phyloP scores from a whole-genome alignment of 2,888 invertebrate genomes.

The Onchidella celtica region DNA sequence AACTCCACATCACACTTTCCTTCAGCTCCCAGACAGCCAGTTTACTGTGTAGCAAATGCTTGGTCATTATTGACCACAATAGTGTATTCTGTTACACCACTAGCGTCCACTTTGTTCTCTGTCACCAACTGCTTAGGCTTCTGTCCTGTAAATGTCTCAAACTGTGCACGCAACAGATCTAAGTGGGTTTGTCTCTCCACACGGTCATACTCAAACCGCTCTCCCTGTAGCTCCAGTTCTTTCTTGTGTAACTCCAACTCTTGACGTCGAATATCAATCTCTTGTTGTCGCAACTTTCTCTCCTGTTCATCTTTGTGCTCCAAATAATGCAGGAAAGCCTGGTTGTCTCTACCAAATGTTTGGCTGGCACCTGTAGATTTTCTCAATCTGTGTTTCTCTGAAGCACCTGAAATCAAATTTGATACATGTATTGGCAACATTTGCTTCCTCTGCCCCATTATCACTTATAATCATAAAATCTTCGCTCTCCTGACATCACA shows the following conservation, averaged over 20 bases:
- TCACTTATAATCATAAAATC: too few relatives aligned
- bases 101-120: slow-evolving; percentile 26
- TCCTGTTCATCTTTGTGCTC: slow-evolving; percentile 43
- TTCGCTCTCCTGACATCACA: too few relatives aligned
- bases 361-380: background rate
- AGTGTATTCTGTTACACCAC: slow-evolving; percentile 45
- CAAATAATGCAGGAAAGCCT: slow-evolving; percentile 30
- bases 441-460: too few relatives aligned
- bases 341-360: slow-evolving; percentile 6
- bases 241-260: slow-evolving; percentile 43
- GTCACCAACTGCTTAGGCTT: slow-evolving; percentile 4
- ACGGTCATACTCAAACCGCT: slow-evolving; percentile 45
- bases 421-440: background rate
- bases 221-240: slow-evolving; percentile 40
- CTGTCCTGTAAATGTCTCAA: slow-evolving; percentile 13
- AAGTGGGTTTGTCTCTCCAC: slow-evolving; percentile 44
- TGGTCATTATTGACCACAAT: slow-evolving; percentile 48
- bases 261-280: slow-evolving; percentile 37
- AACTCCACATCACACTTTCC: too few relatives aligned
- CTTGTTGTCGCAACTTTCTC: slow-evolving; percentile 22
- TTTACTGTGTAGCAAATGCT: slow-evolving; percentile 35
- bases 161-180: slow-evolving; percentile 42
- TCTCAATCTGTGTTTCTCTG: slow-evolving; percentile 1
- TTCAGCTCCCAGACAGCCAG: too few relatives aligned
- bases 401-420: background rate